Base-by-base conservation (phyloP, 2,113 vertebrate species). In the Peromyscus maniculatus region DNA sequence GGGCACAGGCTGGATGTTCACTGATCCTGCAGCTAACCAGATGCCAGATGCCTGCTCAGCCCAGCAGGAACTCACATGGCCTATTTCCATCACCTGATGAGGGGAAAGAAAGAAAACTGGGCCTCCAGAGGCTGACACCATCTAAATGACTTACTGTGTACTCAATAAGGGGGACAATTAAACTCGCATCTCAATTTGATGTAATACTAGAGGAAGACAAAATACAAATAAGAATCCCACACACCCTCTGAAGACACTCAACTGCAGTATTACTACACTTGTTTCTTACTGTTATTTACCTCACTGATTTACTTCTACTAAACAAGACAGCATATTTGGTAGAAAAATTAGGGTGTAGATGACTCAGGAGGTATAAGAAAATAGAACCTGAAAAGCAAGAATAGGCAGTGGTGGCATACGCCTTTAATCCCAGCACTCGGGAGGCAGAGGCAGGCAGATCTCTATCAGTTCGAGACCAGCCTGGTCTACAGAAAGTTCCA, bases 121-220 rank as follows among this genome's bases (percentile, higher is more conserved):
- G 31, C 43, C 52, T 28, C 52, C 71, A 74, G 52, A 89, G 43
- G 22, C 71, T 74, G 31, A 86, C 77, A 83, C 39, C 67, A 89
- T 43, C 62, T 55, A 95, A 55, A 64, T 36, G 46, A 17, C 31
- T 77, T 89, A 71, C 7, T 79, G 13, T 91, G 11, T n/a, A 87
- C 26, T 67, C 26, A 64, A 31, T 64, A 66, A 46, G 15, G n/a
- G 24, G 52, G 46, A 92, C 86, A 69, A 89, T 86, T 78, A 57
- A 66, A 86, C n/a, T 75, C 77, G 43, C 33, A 77, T 84, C 55
- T 94, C 26, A 89, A 52, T 55, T 71, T 89, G 74, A 75, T 82
- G 31, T 83, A 22, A 64, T 66, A 64, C 82, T 66, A 8, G n/a
- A 64, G 82, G 15, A 2, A 86, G 49, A 55, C 39, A 33, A 94